Conservation (phyloP, 2,888 invertebrate genomes). For the Rhamnusium bicolor region DNA sequence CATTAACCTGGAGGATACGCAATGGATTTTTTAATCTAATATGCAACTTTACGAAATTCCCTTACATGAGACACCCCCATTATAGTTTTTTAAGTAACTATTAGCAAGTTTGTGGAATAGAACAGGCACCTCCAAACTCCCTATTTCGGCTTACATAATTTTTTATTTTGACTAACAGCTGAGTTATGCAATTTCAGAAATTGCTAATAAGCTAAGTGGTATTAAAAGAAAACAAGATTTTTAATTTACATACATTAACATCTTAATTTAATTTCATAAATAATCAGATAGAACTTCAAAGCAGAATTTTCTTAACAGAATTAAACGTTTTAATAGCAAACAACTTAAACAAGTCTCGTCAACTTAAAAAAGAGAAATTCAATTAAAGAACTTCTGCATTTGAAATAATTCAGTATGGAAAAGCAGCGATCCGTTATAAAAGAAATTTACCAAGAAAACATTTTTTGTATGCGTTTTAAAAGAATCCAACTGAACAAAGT, state of each 20-base stretch:
- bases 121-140: too few species aligned
- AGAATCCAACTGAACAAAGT: conserved; percentile 15
- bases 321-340: conserved; percentile 18
- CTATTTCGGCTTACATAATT: too few species aligned
- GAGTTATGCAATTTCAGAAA: too few species aligned
- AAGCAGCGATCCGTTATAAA: conserved; percentile 25
- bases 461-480: conserved; percentile 22
- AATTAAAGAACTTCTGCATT: conserved; percentile 38
- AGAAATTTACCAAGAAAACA: conserved; percentile 8
- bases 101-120: too few species aligned
- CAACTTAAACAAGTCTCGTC: conserved; percentile 10
- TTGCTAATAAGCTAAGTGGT: too few species aligned
- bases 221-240: too few species aligned
- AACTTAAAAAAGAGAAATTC: conserved; percentile 25
- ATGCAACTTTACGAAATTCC: too few species aligned
- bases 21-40: too few species aligned
- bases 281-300: not conserved
- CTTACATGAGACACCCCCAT: too few species aligned
- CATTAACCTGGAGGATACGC: too few species aligned
- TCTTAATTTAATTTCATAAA: not conserved
- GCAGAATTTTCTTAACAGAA: not conserved
- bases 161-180: too few species aligned
- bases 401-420: conserved; percentile 36
- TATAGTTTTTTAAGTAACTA: too few species aligned
- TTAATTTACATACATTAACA: not conserved